phyloP scores from a whole-genome alignment of 1,140 invertebrate species.

The Plectus sambesii region DNA sequence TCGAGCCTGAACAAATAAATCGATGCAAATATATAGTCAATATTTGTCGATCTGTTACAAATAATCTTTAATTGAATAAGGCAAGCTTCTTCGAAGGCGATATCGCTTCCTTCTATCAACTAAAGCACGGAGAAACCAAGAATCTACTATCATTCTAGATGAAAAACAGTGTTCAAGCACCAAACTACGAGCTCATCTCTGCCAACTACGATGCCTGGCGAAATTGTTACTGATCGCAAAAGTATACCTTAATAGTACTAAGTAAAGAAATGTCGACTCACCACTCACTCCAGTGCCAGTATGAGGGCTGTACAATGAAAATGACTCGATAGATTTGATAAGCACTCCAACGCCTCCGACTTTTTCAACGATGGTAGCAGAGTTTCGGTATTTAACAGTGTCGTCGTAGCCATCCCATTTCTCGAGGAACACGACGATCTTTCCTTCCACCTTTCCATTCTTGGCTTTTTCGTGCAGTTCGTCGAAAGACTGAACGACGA shows the following conservation, averaged over 20 bases:
- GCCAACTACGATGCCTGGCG: too few species aligned
- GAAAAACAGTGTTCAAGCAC: too few species aligned
- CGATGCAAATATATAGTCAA: too few species aligned
- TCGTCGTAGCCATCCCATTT: slow-evolving; percentile 37
- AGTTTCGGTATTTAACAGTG: slow-evolving; percentile 41
- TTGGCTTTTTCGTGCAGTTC: too few species aligned
- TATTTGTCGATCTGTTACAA: too few species aligned
- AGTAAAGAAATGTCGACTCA: too few species aligned
- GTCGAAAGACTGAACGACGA: slow-evolving; percentile 22
- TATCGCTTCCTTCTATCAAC: slow-evolving; percentile 60
- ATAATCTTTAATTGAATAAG: too few species aligned
- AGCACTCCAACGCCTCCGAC: slow-evolving; percentile 63
- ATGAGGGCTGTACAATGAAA: slow-evolving; percentile 51
- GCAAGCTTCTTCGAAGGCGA: too few species aligned
- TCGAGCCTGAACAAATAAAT: slow-evolving; percentile 58
- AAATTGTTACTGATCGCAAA: too few species aligned
- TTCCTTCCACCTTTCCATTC: slow-evolving; percentile 34
- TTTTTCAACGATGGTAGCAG: slow-evolving; percentile 48
- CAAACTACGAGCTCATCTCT: too few species aligned
- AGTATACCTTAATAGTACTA: too few species aligned
- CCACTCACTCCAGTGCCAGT: slow-evolving; percentile 42
- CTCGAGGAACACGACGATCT: slow-evolving; percentile 47
- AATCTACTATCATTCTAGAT: too few species aligned
- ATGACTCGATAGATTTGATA: slow-evolving; percentile 62
- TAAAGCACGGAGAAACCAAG: slow-evolving; percentile 34